Evolutionary conservation across 2,888 invertebrate species (phyloP), one percentile per base, ranked within the genome.

Genomic region (Pollenia griseotomentosa): DNA sequence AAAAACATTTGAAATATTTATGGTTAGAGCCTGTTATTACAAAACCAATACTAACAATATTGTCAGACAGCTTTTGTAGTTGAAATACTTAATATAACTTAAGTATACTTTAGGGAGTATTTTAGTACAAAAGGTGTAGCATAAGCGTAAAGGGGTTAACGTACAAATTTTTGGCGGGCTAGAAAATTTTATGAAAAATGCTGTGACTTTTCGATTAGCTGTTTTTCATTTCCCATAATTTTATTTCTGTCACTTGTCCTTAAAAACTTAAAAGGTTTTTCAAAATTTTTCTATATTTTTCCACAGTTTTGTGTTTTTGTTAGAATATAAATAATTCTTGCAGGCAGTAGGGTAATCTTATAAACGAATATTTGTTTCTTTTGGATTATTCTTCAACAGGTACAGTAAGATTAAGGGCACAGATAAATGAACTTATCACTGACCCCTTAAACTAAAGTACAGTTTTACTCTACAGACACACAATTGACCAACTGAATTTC

Each of bases 31-130:
- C 16, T 16, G 63, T 33, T 81, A 65, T 61, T 46, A 44, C 7
- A 33, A 2, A 19, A 75, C 7, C 53, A 83, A 83, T 75, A 55
- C 53, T 42, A 2, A 63, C 51, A 53, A 53, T 53, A 53, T 42
- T 4, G 8, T n/a, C 23, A 57, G 8, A 2, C 8, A 46, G 57
- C 48, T 68, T 19, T 59, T 11, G 14, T 19, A 10, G 57, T 57
- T 51, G 19, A 16, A 19, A 66, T 46, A 46, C 33, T 73, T 59
- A 19, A 70, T 53, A 40, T 51, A 61, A 70, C 57, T 74, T n/a
- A 59, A 75, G 74, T 3, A 75, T 61, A 61, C 42, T 68, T 82
- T 68, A 33, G 82, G 66, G 66, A 42, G 61, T 44, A 8, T 11
- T 33, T 33, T 16, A 71, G 12, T 44, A 66, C n/a, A 44, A 66